Evolutionary conservation across 2,888 invertebrate species (phyloP), one percentile per base, ranked within the genome.

Genomic region (Clistopyga incitator): DNA sequence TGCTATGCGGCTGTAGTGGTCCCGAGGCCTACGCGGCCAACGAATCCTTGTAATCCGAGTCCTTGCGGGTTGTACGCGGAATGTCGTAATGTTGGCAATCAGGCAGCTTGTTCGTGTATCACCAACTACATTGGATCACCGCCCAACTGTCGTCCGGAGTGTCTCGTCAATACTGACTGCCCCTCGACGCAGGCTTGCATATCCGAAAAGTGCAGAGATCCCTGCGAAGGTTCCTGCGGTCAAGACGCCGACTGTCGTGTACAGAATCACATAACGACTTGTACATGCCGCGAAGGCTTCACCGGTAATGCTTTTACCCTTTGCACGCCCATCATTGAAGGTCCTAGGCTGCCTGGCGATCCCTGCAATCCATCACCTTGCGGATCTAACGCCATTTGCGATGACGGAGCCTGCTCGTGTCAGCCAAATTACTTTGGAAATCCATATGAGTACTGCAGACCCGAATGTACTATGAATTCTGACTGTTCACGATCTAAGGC

Each of bases 331-430:
- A 91, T 95, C 68, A 90, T 78, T 25, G 85, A 86, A 20, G 92
- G 90, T 87, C 89, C 94, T 52, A 93, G 93, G 15, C 87, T 90
- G 18, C 94, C 94, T 6, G 90, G 91, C 59, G 95, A 96, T 90
- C 95, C 95, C 3, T 96, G 96, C 90, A 94, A 95, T 90, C 95
- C 97, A 67, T 96, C 96, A 68, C 97, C 97, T 0, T 98, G 98
- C 90, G 97, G 97, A 34, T 89, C 93, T 0, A 94, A 94, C 81
- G 92, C 94, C 3, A 87, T 90, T 13, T 94, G 94, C 82, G 89
- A 90, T 42, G 88, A 89, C 50, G 93, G 92, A 11, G 85, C 95
- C 77, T 97, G 97, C 90, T 95, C 95, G 6, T 97, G 97, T 90
- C 94, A 95, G 54, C 94, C 95, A 1, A 96, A 96, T 67, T 97